Conservation (phyloP, 2,113 vertebrate species). For the Poeciliopsis retropinna region DNA sequence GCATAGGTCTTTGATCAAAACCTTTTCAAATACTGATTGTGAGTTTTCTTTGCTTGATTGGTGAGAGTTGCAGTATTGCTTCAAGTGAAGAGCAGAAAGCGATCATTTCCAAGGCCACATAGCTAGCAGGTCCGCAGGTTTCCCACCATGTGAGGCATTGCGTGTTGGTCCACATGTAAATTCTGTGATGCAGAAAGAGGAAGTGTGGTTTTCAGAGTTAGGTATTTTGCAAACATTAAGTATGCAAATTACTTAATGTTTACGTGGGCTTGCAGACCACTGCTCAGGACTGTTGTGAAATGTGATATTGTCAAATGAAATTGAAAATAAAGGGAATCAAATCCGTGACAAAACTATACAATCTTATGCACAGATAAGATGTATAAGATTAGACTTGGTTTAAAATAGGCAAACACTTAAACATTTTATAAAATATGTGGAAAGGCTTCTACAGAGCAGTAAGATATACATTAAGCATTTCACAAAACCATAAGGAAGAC, state of each 20-base stretch:
- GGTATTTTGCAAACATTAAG: too few relatives aligned
- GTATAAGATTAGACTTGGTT: too few relatives aligned
- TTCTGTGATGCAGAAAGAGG: slow-evolving; percentile 13
- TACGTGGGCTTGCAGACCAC: not conserved
- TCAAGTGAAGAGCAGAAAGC: slow-evolving; percentile 31
- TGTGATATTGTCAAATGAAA: not conserved
- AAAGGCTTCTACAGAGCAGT: too few relatives aligned
- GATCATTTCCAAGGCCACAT: slow-evolving; percentile 56
- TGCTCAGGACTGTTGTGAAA: not conserved
- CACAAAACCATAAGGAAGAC: not conserved
- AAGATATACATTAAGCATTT: too few relatives aligned
- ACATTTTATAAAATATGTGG: not conserved
- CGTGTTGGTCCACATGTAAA: slow-evolving; percentile 60
- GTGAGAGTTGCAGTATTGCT: slow-evolving; percentile 4
- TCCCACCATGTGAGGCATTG: slow-evolving; percentile 51
- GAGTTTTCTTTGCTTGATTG: too few relatives aligned
- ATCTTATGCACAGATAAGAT: not conserved
- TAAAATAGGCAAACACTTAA: not conserved
- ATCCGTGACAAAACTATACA: not conserved
- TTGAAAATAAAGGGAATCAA: not conserved
- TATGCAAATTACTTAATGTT: not conserved
- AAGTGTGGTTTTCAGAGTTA: not conserved
- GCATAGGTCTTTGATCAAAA: too few relatives aligned
- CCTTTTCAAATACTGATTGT: too few relatives aligned
- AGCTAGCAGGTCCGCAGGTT: slow-evolving; percentile 56